A percentile compares a stretch with the other conserved stretches of the same genome.
These are phyloP conservation scores for Synodontis membranacea DNA, from an alignment of 2,113 vertebrate species.

Conservation along the genomic window DNA sequence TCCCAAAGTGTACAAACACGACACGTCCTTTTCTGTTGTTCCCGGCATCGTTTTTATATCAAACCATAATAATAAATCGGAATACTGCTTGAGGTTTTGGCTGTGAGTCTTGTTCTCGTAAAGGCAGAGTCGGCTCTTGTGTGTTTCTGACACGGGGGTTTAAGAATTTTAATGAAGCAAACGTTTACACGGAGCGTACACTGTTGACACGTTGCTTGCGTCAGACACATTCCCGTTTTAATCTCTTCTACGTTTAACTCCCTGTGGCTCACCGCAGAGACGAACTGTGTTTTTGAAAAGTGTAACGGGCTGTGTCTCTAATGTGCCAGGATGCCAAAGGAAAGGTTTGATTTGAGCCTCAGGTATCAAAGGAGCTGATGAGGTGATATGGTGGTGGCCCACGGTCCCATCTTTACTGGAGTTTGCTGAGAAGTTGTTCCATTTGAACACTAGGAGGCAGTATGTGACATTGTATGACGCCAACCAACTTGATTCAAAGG, in stretches of 20 bases:
- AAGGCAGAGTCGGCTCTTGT: background rate
- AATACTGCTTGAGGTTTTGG: background rate
- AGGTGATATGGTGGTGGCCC: background rate
- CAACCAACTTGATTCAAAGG: background rate
- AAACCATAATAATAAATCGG: slow-evolving; percentile 15
- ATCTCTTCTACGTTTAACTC: slow-evolving; percentile 17
- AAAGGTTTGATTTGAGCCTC: background rate
- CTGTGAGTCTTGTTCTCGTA: background rate
- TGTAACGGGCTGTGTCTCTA: background rate
- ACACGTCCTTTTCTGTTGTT: background rate
- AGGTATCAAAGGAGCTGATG: background rate
- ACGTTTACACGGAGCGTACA: slow-evolving; percentile 39
- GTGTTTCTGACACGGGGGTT: slow-evolving; percentile 22
- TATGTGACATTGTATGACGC: slow-evolving; percentile 22
- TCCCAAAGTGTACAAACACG: background rate
- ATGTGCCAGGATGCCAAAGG: background rate
- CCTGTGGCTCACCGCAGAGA: background rate
- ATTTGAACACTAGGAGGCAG: slow-evolving; percentile 41
- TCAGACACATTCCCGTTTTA: slow-evolving; percentile 41
- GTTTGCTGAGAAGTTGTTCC: background rate
- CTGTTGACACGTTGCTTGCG: slow-evolving; percentile 46
- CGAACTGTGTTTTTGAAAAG: background rate
- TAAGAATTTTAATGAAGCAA: slow-evolving; percentile 45
- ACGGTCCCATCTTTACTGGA: too few relatives aligned
- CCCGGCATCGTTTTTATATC: background rate